Evolutionary conservation across 2,888 invertebrate genomes (phyloP).

Genomic region (Stenoptilia bipunctidactyla): DNA sequence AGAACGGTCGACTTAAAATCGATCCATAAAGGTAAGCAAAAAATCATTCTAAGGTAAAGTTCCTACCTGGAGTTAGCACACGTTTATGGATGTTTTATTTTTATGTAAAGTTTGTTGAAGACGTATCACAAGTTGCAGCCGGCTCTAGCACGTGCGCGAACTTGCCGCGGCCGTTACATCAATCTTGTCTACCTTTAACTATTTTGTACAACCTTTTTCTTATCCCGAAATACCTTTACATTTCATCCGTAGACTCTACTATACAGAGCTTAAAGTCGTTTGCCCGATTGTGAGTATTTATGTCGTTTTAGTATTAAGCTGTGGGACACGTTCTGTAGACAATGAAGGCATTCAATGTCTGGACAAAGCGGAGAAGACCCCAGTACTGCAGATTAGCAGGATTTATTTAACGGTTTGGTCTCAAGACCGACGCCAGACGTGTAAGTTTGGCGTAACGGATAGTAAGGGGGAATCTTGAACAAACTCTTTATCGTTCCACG

Average conservation of each 20-base stretch:
- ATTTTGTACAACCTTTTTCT: conserved; percentile 43
- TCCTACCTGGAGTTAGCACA: too few relatives aligned
- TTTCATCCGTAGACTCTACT: conserved; percentile 18
- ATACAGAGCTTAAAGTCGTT: conserved; percentile 22
- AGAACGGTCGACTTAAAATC: too few relatives aligned
- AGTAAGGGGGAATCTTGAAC: too few relatives aligned
- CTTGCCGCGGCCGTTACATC: conserved; percentile 58
- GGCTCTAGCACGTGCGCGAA: conserved; percentile 61
- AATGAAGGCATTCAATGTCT: conserved; percentile 56
- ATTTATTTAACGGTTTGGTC: conserved; percentile 56
- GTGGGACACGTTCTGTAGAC: conserved; percentile 32
- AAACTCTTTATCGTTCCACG: neutral
- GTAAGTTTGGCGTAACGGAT: conserved; percentile 7
- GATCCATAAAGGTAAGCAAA: too few relatives aligned
- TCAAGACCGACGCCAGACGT: conserved; percentile 23
- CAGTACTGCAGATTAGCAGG: conserved; percentile 43
- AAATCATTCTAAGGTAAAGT: too few relatives aligned
- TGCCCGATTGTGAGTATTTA: conserved; percentile 16
- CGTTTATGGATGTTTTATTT: conserved; percentile 12
- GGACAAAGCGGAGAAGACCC: conserved; percentile 45
- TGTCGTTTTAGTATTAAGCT: conserved; percentile 18
- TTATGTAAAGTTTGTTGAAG: conserved; percentile 16
- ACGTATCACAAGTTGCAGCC: conserved; percentile 30
- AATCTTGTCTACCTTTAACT: conserved; percentile 55
- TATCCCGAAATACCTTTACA: conserved; percentile 14